phyloP scores from a whole-genome alignment of 2,888 invertebrate species.

The Acanthosepion pharaonis region DNA sequence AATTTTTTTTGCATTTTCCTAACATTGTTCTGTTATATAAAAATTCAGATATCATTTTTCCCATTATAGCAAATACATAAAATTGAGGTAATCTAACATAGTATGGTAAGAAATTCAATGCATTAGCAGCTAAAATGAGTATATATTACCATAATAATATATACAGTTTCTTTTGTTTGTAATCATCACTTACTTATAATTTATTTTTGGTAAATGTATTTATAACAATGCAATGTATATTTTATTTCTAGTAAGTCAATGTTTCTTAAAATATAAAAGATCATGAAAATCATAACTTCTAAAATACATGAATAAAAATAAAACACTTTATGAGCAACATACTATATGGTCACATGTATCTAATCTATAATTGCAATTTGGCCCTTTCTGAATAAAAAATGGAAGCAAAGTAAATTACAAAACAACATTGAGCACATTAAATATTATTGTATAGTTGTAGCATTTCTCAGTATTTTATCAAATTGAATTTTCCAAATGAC shows the following conservation, averaged over 20 bases:
- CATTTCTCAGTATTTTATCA: background rate
- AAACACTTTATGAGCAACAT: background rate
- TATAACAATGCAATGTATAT: background rate
- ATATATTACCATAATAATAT: background rate
- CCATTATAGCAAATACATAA: too few relatives aligned
- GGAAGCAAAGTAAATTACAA: background rate
- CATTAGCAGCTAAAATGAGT: too few relatives aligned
- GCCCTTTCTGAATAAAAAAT: background rate
- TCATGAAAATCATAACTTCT: too few relatives aligned
- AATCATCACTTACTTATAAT: background rate
- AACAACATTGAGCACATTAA: background rate
- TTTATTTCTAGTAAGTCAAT: background rate
- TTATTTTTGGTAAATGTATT: background rate
- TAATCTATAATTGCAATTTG: background rate
- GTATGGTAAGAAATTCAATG: too few relatives aligned
- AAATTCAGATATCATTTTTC: too few relatives aligned
- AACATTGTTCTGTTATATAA: too few relatives aligned
- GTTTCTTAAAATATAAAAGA: too few relatives aligned
- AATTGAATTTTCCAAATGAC: background rate
- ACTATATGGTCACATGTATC: background rate
- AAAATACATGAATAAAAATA: background rate
- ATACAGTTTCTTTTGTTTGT: background rate
- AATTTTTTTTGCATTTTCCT: too few relatives aligned
- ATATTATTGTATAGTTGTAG: conserved; percentile 18
- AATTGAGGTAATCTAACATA: too few relatives aligned